Base-by-base conservation (phyloP, 2,888 invertebrate genomes). In the Temnothorax rugatulus region DNA sequence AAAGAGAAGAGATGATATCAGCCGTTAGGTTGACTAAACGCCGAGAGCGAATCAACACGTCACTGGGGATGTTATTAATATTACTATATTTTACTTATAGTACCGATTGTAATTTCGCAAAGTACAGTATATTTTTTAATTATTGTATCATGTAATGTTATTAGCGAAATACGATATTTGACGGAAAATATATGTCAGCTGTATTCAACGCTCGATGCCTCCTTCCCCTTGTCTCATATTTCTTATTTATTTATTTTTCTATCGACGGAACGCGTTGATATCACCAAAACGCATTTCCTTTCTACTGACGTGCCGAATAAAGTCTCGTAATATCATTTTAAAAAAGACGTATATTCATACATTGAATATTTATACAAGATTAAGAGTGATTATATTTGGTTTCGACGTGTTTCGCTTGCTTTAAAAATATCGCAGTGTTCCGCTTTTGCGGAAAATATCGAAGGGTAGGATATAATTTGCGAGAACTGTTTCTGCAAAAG, bases 41-140 rank as follows among this genome's bases (percentile, higher is more conserved):
- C 50, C 66, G 64, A 82, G 29, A 75, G 83, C 79, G 84, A 57
- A 61, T 82, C 79, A 83, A 63, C 68, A 54, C 41, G 86, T 59
- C 74, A 69, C 66, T n/a, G 74, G 59, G 29, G 25, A 82, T 69
- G 59, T 82, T 90, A 90, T 92, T 91, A 89, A 88, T 89, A 92
- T 92, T 89, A 87, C 91, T 89, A 88, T 89, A 88, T 90, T 92
- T 90, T 92, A 91, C 85, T 89, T 91, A 91, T 89, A 90, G 90
- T 93, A 93, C 90, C 88, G 88, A 92, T 92, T 93, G 90, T 93
- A 94, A 90, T 93, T 93, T 93, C 93, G 93, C 91, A 93, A 92
- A 92, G 91, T 91, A 93, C 89, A 92, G 92, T 93, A 93, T 94
- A 94, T 94, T 94, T 94, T 94, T 94, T 94, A 94, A 94, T 93